Base-by-base conservation (phyloP, 2,888 invertebrate genomes). In the Drosophila borborema region DNA sequence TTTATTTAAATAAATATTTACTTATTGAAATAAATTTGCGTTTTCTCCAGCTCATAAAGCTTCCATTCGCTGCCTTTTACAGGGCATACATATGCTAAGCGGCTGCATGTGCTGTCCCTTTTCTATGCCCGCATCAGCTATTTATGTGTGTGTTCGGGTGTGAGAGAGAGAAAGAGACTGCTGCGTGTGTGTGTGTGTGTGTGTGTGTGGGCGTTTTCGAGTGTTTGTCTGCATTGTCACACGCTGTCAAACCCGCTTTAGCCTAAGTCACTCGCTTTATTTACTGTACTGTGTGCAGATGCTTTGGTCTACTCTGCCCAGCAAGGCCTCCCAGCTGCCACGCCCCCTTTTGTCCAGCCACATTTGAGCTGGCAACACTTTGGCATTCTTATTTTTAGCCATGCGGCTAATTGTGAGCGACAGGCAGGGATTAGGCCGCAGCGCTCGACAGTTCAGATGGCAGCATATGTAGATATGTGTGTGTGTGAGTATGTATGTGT, bases 391-490 rank as follows among this genome's bases (percentile, higher is more conserved):
- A 86, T 86, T 88, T 88, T 86, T 82, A 86, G 82, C 80, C 77
- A 72, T 58, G 80, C 78, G 72, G 88, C 83, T 86, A 89, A 87
- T 87, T 89, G 87, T 89, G 81, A 89, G 75, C 86, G 87, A 85
- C 84, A 85, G 55, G 61, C 46, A 34, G 49, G 81, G 71, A 77
- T 74, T 71, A 72, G 65, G 64, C 54, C 51, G 51, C 68, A 58
- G 56, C 64, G 69, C 68, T 61, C 54, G 54, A 62, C 64, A 51
- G 51, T 69, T 12, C 45, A 36, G 45, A 23, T 18, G 31, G 31
- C 38, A 20, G 34, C 18, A 43, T 63, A 79, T 80, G 63, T 51
- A 68, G 31, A 71, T 68, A 43, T 53, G 9, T 46, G 12, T 51
- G 43, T 67, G 46, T 62, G 45, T 58, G 54, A 31, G 10, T 54